These are phyloP conservation scores for Tillus elongatus DNA, from an alignment of 2,888 invertebrate genomes.

Conservation along the genomic window DNA sequence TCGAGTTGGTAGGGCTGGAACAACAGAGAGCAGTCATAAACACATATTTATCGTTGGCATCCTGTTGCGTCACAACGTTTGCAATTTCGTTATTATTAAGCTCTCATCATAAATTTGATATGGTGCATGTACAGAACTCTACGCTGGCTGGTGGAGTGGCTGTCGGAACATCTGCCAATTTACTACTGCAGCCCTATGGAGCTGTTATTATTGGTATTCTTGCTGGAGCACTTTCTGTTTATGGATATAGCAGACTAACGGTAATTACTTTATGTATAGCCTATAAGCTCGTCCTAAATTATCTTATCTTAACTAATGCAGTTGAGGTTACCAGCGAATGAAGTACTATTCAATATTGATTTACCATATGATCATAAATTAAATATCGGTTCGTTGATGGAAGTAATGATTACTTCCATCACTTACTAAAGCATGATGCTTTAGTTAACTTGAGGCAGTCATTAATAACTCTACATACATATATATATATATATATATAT, in stretches of 20 bases:
- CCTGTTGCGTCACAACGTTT: conserved; percentile 76
- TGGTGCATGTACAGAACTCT: conserved; percentile 92
- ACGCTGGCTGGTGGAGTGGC: conserved; percentile 91
- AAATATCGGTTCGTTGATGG: too few relatives aligned
- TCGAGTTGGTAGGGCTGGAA: conserved; percentile 59
- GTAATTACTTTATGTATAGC: conserved; percentile 43
- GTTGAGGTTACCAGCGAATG: background rate
- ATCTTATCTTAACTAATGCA: too few relatives aligned
- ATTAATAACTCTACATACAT: too few relatives aligned
- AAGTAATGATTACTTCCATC: too few relatives aligned
- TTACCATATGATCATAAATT: too few relatives aligned
- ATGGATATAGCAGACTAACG: conserved; percentile 69
- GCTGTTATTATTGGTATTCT: conserved; percentile 71
- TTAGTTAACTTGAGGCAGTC: too few relatives aligned
- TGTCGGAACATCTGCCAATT: conserved; percentile 73
- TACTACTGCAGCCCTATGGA: conserved; percentile 75
- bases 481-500: too few relatives aligned
- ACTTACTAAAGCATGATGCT: too few relatives aligned
- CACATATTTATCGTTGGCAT: conserved; percentile 81
- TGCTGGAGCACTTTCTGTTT: conserved; percentile 69
- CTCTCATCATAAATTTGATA: conserved; percentile 68
- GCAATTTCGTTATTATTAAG: conserved; percentile 70
- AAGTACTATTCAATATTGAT: background rate
- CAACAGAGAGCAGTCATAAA: conserved; percentile 84
- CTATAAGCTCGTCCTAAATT: too few relatives aligned